Base-by-base conservation (phyloP, 2,797 vertebrate species). In the Micromesistius poutassou region DNA sequence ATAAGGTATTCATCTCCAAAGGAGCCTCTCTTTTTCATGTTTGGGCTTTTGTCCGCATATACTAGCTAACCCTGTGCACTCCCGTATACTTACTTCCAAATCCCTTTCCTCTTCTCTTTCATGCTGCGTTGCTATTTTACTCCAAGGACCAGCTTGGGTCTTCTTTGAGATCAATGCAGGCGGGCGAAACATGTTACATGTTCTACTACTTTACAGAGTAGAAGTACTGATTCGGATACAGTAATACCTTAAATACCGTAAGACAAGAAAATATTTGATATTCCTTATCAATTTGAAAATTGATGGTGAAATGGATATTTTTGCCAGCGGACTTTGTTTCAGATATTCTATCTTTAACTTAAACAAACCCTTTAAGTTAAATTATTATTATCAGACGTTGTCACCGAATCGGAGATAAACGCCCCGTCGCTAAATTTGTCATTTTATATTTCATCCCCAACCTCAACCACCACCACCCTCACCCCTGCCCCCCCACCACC, bases 11-110 rank as follows among this genome's bases (percentile, higher is more conserved):
- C 66, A 71, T 80, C 70, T 84, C 78, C 79, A 30, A 73, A 72
- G 71, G 77, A 74, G 62, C 25, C n/a, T 77, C 81, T 75, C 31
- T 82, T 31, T 30, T 74, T 76, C 31, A 1, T 73, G 22, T 33
- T 55, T 33, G 46, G 50, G 70, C 78, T 62, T 83, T 50, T 85
- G 76, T 82, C 78, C 79, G 74, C 78, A 71, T 74, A 76, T 79
- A 79, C 79, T 77, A 71, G 50, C 83, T 90, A 68, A 87, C 87
- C 86, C 76, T 50, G 22, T 77, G 55, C 42, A 16, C 50, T 35
- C 62, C 33, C 19, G n/a, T 62, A 68, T 13, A 68, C n/a, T 28
- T 68, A 36, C 31, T 38, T 76, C 16, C 12, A 19, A 30, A 30
- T 70, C n/a, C 72, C 28, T 22, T 66, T 25, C 68, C 74, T 74